Evolutionary conservation across 2,888 invertebrate genomes (phyloP).

Genomic region (Leptarthrus brevirostris): DNA sequence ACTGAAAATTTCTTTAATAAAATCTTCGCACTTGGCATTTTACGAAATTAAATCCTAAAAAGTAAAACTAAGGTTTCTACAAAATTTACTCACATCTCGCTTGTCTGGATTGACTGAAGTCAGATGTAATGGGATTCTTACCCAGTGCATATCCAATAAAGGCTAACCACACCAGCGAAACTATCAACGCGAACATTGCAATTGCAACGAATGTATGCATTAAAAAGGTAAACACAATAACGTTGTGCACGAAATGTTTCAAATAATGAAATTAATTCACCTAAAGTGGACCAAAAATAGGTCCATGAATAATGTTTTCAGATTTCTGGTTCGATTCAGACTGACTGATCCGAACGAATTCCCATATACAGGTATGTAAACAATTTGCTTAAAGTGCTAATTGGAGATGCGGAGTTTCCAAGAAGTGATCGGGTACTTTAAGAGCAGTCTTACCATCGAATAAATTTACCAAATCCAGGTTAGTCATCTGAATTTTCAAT

Average conservation of each 20-base stretch:
- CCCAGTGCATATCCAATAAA: constrained; percentile 56
- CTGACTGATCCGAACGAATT: not conserved
- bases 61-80: not conserved
- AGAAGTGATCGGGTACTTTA: not conserved
- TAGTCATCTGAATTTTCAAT: no score
- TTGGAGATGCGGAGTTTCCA: constrained; percentile 28
- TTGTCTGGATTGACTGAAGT: constrained; percentile 48
- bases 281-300: constrained; percentile 2
- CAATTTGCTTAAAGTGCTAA: constrained; percentile 20
- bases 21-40: not conserved
- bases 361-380: constrained; percentile 33
- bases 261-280: not conserved
- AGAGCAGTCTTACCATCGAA: constrained; percentile 16
- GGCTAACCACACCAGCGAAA: constrained; percentile 35
- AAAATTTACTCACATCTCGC: constrained; percentile 55
- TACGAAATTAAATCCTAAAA: no score
- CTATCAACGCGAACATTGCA: constrained; percentile 32
- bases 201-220: constrained; percentile 4
- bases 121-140: constrained; percentile 55
- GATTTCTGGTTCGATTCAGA: not conserved
- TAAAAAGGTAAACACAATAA: no score
- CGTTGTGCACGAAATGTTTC: not conserved
- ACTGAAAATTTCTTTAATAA: constrained; percentile 62
- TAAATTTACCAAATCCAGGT: constrained; percentile 5
- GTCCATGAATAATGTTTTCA: not conserved